Base-by-base conservation (phyloP, 2,888 invertebrate species). In the Lasioglossum pauxillum region DNA sequence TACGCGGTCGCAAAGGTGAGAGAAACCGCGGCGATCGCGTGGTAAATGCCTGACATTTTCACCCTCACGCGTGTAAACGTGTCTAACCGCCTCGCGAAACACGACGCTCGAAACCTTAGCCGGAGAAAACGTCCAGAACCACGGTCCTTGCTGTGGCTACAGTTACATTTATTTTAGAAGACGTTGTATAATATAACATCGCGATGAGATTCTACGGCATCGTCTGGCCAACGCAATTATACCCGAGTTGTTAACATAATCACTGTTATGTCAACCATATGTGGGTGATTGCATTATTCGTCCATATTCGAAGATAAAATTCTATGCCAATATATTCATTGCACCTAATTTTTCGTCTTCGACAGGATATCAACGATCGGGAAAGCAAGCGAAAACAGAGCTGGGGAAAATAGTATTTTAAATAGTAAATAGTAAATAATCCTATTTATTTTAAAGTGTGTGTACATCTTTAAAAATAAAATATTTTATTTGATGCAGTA, bases 1-100 rank as follows among this genome's bases (percentile, higher is more conserved):
- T 46, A 83, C 27, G 44, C 41, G 78, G 19, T 60, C 12, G 64
- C 38, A 78, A 85, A 90, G 86, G 89, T 86, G 90, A 90, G 86
- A 90, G 90, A 87, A 89, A 90, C 79, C 71, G 78, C 10, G 84
- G 57, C 71, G 82, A 73, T 69, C 83, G 75, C 85, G 83, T 86
- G 91, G 88, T 85, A 88, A 91, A 90, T 78, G 89, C 41, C 87
- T 90, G 90, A 90, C 90, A 90, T 90, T 90, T 90, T 86, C 90
- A 88, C 81, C 86, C 74, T 38, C 83, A 57, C 76, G 60, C 67
- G 73, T 72, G 74, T 64, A 41, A 41, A 38, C 46, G 72, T 44
- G 74, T 64, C 75, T 71, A 69, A 78, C 31, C 69, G 74, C 38
- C 71, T 44, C 57, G n/a, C 27, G 44, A n/a, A 44, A 60, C 35